These are phyloP conservation scores for Mechanitis mazaeus DNA, from an alignment of 2,888 invertebrate genomes.

Conservation along the genomic window DNA sequence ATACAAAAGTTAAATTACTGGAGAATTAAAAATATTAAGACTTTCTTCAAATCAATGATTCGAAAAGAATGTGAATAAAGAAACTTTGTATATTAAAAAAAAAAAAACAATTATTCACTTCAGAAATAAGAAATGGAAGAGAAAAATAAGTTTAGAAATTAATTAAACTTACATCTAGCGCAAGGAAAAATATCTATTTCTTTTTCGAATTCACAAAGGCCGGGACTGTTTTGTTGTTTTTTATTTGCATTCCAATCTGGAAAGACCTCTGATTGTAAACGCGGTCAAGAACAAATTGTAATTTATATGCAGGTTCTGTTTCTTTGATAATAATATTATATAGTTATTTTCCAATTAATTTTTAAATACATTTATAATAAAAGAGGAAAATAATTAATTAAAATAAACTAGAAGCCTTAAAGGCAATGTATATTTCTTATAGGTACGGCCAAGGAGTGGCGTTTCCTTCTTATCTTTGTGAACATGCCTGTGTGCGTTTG, in stretches of 20 bases:
- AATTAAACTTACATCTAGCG: constrained; percentile 19
- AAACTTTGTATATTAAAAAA: no score
- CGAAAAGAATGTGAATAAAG: no score
- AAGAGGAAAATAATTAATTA: background rate
- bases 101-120: background rate
- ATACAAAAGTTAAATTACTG: no score
- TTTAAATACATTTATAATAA: background rate
- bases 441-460: background rate
- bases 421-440: background rate
- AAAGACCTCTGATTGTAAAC: constrained; percentile 24
- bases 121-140: background rate
- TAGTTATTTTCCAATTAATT: background rate
- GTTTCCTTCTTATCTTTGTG: background rate
- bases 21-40: no score
- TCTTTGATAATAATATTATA: background rate
- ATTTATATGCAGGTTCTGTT: constrained; percentile 7
- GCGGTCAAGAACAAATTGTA: constrained; percentile 16
- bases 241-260: constrained; percentile 31
- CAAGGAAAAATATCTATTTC: constrained; percentile 21
- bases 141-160: constrained; percentile 4
- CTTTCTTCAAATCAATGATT: no score
- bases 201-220: constrained; percentile 27
- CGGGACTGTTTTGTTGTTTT: constrained; percentile 25
- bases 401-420: background rate
- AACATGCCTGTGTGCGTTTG: no score